Evolutionary conservation across 2,888 invertebrate species (phyloP), one percentile per base, ranked within the genome.

Genomic region (Abrostola tripartita): DNA sequence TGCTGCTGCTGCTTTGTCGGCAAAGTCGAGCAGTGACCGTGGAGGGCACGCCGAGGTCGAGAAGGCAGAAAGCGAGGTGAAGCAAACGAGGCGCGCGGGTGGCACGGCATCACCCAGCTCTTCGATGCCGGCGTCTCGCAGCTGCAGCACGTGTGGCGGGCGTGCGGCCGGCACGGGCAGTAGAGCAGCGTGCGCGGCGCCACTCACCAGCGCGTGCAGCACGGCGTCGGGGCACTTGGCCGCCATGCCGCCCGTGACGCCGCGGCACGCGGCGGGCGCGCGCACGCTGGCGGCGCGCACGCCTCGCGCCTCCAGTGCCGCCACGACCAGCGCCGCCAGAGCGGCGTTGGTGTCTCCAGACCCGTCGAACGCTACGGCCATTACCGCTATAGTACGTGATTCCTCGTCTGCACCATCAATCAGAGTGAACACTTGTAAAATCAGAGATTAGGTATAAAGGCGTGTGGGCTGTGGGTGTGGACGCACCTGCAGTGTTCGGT

Each of bases 11-110:
- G 44, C 56, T 36, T 71, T 53, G 55, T 87, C 86, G 6, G 85
- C 80, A 37, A 92, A 83, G 76, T 92, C 92, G 10, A 89, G 85
- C 65, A 92, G 81, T 14, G 92, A 90, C 67, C 87, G 85, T 56
- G 88, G 42, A 85, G 89, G 86, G 68, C 85, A 83, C 58, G 85
- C 78, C 24, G 79, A 61, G 35, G 81, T 61, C 35, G 57, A 69
- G 6, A 78, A 61, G 38, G 80, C 71, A 12, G 79, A 55, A n/a
- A 52, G 72, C 5, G 78, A 65, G 41, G 84, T 85, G 63, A 82
- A 69, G 80, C 92, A 92, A 42, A 84, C 75, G 60, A 91, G 88
- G 61, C 87, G 87, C 64, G 83, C 61, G 4, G 88, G 83, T 52
- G 89, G 86, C 58, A 84, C 78, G 38, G 85, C 88, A 74, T 89